These are phyloP conservation scores for Myodes glareolus DNA, from an alignment of 2,113 vertebrate genomes.

Conservation along the genomic window DNA sequence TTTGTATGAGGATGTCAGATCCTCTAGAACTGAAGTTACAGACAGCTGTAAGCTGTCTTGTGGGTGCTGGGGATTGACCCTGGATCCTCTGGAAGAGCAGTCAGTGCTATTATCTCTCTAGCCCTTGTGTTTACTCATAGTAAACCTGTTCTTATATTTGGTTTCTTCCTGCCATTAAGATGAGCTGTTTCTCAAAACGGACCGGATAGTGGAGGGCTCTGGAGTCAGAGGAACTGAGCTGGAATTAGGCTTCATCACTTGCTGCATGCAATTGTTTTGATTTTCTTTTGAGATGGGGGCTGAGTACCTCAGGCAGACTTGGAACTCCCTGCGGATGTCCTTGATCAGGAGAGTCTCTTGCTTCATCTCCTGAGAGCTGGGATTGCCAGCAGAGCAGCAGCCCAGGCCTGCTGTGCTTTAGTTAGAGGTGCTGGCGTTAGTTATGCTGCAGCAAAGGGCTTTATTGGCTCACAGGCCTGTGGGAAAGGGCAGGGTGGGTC, in stretches of 20 bases:
- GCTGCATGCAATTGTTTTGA: neutral
- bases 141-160: neutral
- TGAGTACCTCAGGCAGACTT: neutral
- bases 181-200: slow-evolving; percentile 15
- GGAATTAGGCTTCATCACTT: neutral
- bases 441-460: neutral
- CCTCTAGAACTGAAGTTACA: neutral
- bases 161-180: neutral
- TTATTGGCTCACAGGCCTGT: neutral
- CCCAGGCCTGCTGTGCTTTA: neutral
- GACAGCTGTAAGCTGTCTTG: neutral
- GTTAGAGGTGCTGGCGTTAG: neutral
- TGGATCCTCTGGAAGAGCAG: neutral
- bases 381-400: neutral
- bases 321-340: neutral
- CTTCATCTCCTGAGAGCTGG: neutral
- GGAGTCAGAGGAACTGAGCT: slow-evolving; percentile 5
- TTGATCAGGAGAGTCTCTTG: neutral
- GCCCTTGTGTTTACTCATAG: neutral
- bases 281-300: neutral
- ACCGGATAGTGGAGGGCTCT: neutral
- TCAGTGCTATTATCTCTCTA: neutral
- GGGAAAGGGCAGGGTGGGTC: slow-evolving; percentile 13
- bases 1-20: neutral
- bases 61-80: neutral